A percentile compares a stretch with the other conserved stretches of the same genome.
phyloP scores from a whole-genome alignment of 1,140 invertebrate species.

The Berghia stephanieae region DNA sequence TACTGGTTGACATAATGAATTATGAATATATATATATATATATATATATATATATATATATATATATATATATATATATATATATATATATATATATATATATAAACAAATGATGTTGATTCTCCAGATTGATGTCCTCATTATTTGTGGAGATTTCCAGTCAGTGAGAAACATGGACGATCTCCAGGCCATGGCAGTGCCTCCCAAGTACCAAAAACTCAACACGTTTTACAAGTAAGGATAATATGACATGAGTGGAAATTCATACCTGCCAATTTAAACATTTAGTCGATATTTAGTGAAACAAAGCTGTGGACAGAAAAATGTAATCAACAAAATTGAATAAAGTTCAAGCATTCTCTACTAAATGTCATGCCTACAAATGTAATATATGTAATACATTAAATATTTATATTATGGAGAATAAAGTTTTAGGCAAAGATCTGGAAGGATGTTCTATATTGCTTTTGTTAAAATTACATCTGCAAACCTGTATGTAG shows the following conservation, averaged over 20 bases:
- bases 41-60: background rate
- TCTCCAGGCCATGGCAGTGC: conserved; percentile 91
- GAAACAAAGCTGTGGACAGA: too few relatives aligned
- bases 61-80: background rate
- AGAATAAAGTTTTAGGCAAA: too few relatives aligned
- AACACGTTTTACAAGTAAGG: conserved; percentile 95
- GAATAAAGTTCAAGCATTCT: too few relatives aligned
- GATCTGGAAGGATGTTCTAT: background rate
- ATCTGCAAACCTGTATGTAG: background rate
- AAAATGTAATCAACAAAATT: too few relatives aligned
- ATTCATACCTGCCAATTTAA: too few relatives aligned
- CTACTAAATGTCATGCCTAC: too few relatives aligned
- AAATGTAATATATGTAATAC: too few relatives aligned
- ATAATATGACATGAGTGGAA: too few relatives aligned
- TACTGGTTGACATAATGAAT: background rate
- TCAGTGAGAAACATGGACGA: conserved; percentile 71
- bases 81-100: background rate
- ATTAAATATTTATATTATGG: too few relatives aligned
- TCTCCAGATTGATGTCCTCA: conserved; percentile 77
- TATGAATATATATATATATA: background rate
- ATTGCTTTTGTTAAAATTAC: background rate
- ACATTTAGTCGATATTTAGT: too few relatives aligned
- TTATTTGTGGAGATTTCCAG: conserved; percentile 99
- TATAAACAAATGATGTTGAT: background rate
- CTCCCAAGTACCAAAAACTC: conserved; percentile 90